Conservation (phyloP, 2,888 invertebrate species). For the Trachelus troglodyta region DNA sequence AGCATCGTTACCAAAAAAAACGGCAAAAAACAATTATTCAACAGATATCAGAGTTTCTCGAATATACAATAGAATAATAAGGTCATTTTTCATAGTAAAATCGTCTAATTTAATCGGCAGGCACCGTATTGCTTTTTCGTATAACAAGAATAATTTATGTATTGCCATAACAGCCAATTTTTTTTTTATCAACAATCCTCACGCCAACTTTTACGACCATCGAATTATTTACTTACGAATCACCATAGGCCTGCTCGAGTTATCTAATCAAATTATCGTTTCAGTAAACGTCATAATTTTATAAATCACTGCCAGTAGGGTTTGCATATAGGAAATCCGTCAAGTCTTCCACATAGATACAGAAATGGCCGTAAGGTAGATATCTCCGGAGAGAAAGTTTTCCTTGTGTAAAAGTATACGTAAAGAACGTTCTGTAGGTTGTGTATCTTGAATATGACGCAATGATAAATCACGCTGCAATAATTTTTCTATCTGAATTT, state of each 20-base stretch:
- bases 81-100: background rate
- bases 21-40: too few species aligned
- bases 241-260: background rate
- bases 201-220: background rate
- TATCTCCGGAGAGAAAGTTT: background rate
- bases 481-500: background rate
- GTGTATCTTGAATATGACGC: background rate
- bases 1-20: background rate
- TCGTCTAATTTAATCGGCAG: background rate
- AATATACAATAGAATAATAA: background rate
- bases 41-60: background rate
- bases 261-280: background rate
- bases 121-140: constrained; percentile 6
- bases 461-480: background rate
- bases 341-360: background rate
- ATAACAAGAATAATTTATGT: background rate
- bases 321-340: background rate
- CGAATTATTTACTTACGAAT: background rate
- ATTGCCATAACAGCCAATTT: background rate
- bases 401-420: background rate
- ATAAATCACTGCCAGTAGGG: background rate
- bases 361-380: background rate
- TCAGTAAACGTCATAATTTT: background rate
- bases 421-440: background rate
- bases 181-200: background rate